Evolutionary conservation across 2,113 vertebrate species (phyloP).

Genomic region (Plecotus auritus): DNA sequence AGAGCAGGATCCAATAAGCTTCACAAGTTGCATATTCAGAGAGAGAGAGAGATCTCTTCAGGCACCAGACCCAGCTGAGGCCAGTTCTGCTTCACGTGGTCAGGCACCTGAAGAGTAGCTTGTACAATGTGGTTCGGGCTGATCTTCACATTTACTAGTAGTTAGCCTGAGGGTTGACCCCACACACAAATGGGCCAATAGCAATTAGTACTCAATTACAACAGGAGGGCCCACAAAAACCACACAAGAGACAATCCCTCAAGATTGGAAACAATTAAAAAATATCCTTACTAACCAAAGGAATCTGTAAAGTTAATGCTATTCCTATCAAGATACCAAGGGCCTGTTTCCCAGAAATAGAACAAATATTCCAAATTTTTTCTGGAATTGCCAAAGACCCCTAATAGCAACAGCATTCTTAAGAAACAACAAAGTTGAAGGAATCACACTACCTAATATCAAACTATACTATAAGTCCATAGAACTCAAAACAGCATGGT

Average conservation of each 20-base stretch:
- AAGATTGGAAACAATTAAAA: not conserved
- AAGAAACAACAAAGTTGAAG: not conserved
- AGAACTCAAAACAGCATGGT: not conserved
- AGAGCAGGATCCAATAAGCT: not conserved
- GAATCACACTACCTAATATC: not conserved
- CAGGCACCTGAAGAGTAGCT: not conserved
- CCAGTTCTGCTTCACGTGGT: not conserved
- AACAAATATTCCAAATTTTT: not conserved
- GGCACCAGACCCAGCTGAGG: not conserved
- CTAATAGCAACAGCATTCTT: not conserved
- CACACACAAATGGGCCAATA: not conserved
- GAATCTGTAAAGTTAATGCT: not conserved
- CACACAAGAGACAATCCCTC: not conserved
- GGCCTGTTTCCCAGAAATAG: not conserved
- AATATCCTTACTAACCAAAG: not conserved
- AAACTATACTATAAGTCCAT: not conserved
- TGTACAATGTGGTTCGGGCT: not conserved
- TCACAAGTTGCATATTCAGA: not conserved
- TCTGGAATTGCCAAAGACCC: not conserved
- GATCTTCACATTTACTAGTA: not conserved
- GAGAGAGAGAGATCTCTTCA: not conserved
- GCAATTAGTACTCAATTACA: not conserved
- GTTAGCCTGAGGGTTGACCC: not conserved
- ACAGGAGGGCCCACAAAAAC: not conserved
- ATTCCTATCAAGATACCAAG: not conserved